phyloP scores from a whole-genome alignment of 2,888 invertebrate species.

The Penaeus monodon region DNA sequence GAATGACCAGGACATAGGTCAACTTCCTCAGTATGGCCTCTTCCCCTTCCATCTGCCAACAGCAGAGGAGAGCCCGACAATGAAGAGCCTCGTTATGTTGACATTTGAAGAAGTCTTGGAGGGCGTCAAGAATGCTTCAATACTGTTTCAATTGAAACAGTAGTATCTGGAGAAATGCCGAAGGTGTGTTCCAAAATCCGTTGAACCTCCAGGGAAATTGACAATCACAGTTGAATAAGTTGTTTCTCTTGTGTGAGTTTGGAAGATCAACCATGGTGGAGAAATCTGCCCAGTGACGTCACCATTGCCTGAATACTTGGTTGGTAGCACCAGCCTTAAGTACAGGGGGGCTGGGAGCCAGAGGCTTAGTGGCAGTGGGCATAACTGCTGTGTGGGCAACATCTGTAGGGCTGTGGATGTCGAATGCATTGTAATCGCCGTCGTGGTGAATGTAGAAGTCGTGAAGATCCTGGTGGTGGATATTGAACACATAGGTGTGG shows the following conservation, averaged over 20 bases:
- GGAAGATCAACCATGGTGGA: neutral
- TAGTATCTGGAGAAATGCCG: neutral
- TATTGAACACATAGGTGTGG: too few relatives aligned
- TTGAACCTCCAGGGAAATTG: neutral
- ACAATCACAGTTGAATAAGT: slow-evolving; percentile 4
- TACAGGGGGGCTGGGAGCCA: neutral
- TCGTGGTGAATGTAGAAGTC: too few relatives aligned
- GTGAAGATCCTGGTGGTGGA: too few relatives aligned
- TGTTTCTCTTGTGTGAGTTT: slow-evolving; percentile 6
- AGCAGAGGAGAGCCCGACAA: neutral
- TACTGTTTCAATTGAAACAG: neutral
- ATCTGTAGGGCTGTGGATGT: too few relatives aligned
- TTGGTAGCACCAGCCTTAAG: slow-evolving; percentile 2
- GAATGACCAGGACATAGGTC: slow-evolving; percentile 17
- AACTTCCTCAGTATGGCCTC: slow-evolving; percentile 7
- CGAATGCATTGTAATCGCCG: too few relatives aligned
- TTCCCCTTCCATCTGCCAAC: slow-evolving; percentile 3
- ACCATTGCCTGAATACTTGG: neutral
- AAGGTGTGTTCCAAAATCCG: slow-evolving; percentile 11
- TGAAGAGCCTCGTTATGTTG: neutral
- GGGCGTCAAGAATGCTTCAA: neutral
- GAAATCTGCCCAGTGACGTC: neutral
- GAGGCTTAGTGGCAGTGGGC: neutral
- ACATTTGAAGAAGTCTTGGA: neutral
- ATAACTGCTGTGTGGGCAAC: neutral